These are phyloP conservation scores for Holacanthus passer DNA, from an alignment of 2,113 vertebrate genomes.

Conservation along the genomic window DNA sequence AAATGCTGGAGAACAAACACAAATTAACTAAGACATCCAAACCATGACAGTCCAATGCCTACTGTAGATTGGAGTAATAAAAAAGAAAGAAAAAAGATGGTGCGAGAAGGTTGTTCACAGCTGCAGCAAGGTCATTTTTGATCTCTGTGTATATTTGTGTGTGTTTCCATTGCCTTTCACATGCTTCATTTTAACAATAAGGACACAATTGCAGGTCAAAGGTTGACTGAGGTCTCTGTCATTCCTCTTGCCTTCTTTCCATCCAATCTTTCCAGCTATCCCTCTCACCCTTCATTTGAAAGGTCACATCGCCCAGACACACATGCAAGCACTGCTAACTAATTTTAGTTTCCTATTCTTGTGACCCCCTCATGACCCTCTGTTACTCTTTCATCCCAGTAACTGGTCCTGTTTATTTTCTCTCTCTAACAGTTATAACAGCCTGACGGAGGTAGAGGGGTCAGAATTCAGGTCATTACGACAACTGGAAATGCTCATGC, in stretches of 20 bases:
- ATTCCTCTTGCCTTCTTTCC: conserved; percentile 13
- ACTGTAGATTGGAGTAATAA: neutral
- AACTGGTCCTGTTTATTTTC: conserved; percentile 39
- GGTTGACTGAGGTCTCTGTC: conserved; percentile 18
- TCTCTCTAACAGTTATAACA: conserved; percentile 83
- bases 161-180: conserved; percentile 13
- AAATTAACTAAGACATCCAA: too few species aligned
- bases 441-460: conserved; percentile 79
- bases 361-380: neutral
- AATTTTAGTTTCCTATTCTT: conserved; percentile 2
- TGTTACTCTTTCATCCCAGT: conserved; percentile 20
- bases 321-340: conserved; percentile 7
- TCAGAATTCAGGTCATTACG: conserved; percentile 81
- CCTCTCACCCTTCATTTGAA: conserved; percentile 5
- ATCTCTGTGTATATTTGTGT: neutral
- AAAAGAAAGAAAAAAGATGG: too few species aligned
- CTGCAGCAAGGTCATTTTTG: neutral
- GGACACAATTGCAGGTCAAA: conserved; percentile 15
- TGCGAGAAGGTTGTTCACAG: neutral
- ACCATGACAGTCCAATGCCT: neutral
- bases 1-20: too few species aligned
- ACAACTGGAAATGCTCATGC: conserved; percentile 87
- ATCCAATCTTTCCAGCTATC: conserved; percentile 20
- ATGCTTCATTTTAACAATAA: conserved; percentile 7
- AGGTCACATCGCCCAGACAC: conserved; percentile 2